Base-by-base conservation (phyloP, 2,113 vertebrate genomes). In the Xenus cinereus region DNA sequence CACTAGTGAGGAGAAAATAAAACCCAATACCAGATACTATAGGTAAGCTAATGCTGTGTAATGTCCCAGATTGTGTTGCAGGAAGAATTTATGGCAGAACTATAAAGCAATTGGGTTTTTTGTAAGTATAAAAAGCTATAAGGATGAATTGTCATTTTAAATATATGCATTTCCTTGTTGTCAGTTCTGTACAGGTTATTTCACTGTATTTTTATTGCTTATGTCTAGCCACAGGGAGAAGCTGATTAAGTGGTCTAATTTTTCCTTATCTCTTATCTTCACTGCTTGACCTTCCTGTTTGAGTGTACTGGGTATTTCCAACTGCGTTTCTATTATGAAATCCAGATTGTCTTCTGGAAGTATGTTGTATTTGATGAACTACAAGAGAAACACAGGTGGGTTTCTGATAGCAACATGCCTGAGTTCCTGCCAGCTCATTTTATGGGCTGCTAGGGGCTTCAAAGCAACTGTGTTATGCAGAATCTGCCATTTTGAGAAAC, bases 221-320 rank as follows among this genome's bases (percentile, higher is more conserved):
- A 20, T 69, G 69, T 94, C 56, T 91, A 90, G 60, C 64, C 83
- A 90, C 56, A 39, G 64, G 77, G 64, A 84, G 60, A 95, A 81
- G 45, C 51, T 90, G 80, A 90, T 90, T 93, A 95, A 95, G 45
- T 64, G 57, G 73, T 78, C 88, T 90, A 84, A 84, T 84, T 96
- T 96, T 78, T 92, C 39, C 62, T 94, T 87, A 84, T 95, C 95
- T 96, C 72, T 54, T 86, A 71, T 72, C 68, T 95, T 90, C 64
- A 39, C 60, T 90, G 64, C 26, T 86, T 88, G 72, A 95, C 92
- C 90, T 94, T 96, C 96, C 86, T 96, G 68, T 87, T 84, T 74
- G 35, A 78, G 66, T 8, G 26, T 64, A 63, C 15, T 89, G 69
- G 56, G 30, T 91, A 75, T 87, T 95, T 97, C 76, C 67, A 87